Conservation (phyloP, 2,888 invertebrate species). For the Drosophila rubida region DNA sequence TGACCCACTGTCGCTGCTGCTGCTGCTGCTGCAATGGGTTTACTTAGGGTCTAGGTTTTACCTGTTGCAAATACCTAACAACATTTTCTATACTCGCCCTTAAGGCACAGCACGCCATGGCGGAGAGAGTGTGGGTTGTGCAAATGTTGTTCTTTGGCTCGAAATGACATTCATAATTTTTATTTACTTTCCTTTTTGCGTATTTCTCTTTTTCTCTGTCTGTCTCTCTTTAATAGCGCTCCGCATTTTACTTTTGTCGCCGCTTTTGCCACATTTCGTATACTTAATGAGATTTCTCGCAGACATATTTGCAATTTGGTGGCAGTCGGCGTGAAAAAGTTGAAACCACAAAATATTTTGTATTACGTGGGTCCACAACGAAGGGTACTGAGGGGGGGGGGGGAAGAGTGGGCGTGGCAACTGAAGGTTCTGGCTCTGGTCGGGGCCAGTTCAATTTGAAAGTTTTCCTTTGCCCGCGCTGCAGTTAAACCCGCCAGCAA, state of each 20-base stretch:
- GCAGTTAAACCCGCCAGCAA: slow-evolving; percentile 76
- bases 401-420: background rate
- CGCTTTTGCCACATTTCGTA: slow-evolving; percentile 54
- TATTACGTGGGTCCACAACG: slow-evolving; percentile 32
- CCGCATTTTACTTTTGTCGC: slow-evolving; percentile 31
- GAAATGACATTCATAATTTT: slow-evolving; percentile 75
- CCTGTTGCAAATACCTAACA: slow-evolving; percentile 58
- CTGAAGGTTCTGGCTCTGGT: no score
- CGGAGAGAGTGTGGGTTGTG: background rate
- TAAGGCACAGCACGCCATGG: slow-evolving; percentile 25
- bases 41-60: slow-evolving; percentile 29
- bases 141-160: slow-evolving; percentile 34
- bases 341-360: slow-evolving; percentile 67
- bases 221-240: slow-evolving; percentile 21
- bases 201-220: slow-evolving; percentile 12
- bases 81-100: background rate
- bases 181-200: slow-evolving; percentile 62
- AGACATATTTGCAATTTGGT: slow-evolving; percentile 76
- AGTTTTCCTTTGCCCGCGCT: slow-evolving; percentile 60
- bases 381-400: background rate
- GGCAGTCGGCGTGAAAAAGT: slow-evolving; percentile 60
- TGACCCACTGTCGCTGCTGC: slow-evolving; percentile 46
- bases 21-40: slow-evolving; percentile 17
- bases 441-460: slow-evolving; percentile 74
- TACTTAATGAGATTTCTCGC: slow-evolving; percentile 78